Evolutionary conservation across 2,888 invertebrate species (phyloP).

Genomic region (Glaucopsyche alexis): DNA sequence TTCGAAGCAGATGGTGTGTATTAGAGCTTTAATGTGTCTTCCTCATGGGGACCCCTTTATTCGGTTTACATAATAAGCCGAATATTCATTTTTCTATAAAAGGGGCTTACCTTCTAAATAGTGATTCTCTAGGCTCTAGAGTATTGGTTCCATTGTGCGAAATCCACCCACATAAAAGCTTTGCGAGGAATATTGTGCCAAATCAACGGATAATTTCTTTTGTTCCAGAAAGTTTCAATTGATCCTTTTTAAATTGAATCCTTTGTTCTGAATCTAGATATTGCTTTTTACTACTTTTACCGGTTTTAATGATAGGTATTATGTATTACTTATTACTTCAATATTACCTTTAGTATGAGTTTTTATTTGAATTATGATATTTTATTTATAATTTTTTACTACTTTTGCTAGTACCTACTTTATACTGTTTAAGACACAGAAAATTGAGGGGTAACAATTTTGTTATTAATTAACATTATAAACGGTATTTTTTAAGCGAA

Average conservation of each 20-base stretch:
- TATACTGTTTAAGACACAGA: too few relatives aligned
- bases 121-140: constrained; percentile 62
- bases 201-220: constrained; percentile 29
- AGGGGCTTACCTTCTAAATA: constrained; percentile 73
- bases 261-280: constrained; percentile 28
- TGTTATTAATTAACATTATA: too few relatives aligned
- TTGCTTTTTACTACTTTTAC: constrained; percentile 17
- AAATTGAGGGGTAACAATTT: too few relatives aligned
- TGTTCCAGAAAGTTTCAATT: constrained; percentile 24
- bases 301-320: background rate
- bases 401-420: too few relatives aligned
- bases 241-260: constrained; percentile 29
- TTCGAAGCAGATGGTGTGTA: constrained; percentile 20
- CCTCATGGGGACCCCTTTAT: constrained; percentile 56
- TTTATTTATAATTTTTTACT: too few relatives aligned
- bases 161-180: constrained; percentile 43
- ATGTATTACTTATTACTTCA: background rate
- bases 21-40: constrained; percentile 36
- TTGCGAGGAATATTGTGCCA: constrained; percentile 27
- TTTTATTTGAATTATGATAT: background rate
- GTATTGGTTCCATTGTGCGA: constrained; percentile 59
- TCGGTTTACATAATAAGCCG: constrained; percentile 74
- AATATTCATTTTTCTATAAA: constrained; percentile 74
- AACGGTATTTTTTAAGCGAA: too few relatives aligned
- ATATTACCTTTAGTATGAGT: background rate